Evolutionary conservation across 2,113 vertebrate species (phyloP), one percentile per base, ranked within the genome.

Genomic region (Pagrus major): DNA sequence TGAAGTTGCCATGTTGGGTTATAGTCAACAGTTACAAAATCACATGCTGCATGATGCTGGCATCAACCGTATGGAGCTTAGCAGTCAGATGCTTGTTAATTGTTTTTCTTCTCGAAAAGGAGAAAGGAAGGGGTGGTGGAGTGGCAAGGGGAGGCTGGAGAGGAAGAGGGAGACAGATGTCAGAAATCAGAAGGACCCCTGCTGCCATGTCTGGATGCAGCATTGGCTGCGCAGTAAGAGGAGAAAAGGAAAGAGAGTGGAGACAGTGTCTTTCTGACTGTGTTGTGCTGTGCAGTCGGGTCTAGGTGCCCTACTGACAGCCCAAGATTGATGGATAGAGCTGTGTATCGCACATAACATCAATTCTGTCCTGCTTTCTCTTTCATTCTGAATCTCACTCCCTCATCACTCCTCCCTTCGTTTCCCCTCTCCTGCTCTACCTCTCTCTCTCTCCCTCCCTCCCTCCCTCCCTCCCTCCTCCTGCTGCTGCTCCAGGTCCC

Each of bases 341-440:
- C 78, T 74, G 77, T 87, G 78, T 81, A 64, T 85, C 74, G 83
- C 78, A 86, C 85, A 78, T 89, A 86, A 83, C 71, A 92, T 94
- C 86, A 85, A 42, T 93, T 71, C 88, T 95, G 82, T 91, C 74
- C 91, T 65, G 69, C 84, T 90, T 92, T 89, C 73, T 91, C 76
- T 86, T 91, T 89, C 71, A 79, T 92, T 91, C 87, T 18, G 73
- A 78, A 79, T 84, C 59, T 68, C 51, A 58, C 83, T 91, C 63
- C 65, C 47, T 68, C 80, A 71, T 73, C 83, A 75, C 85, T 80
- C 93, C 80, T 82, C 86, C 83, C 76, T 77, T 83, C 65, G 55
- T 60, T 16, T 69, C 83, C 86, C 46, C 52, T 79, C 73, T 77
- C 60, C 59, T 23, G n/a, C 59, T 41, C 72, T 33, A 25, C n/a